Conservation (phyloP, 1,140 invertebrate genomes). For the Scaptomyza pallida region DNA sequence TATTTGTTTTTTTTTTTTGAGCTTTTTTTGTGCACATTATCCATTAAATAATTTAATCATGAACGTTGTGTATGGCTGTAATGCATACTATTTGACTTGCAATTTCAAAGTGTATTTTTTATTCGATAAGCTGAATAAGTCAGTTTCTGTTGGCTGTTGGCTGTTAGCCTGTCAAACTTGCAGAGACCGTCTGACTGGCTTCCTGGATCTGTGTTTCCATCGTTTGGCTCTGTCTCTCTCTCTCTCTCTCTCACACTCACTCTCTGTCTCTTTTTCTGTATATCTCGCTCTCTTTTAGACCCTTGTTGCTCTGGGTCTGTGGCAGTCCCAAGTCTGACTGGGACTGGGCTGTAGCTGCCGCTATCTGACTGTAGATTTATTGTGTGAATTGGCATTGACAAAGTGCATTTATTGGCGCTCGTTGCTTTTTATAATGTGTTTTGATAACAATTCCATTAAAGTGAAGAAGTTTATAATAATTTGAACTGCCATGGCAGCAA, state of each 20-base stretch:
- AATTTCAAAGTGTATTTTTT: neutral
- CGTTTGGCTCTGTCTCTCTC: neutral
- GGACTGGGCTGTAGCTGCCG: slow-evolving; percentile 27
- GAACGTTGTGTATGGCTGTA: neutral
- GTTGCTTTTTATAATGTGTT: slow-evolving; percentile 76
- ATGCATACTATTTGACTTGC: no score
- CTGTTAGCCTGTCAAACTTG: slow-evolving; percentile 54
- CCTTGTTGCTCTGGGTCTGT: neutral
- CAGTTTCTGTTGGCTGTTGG: no score
- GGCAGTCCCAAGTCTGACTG: neutral
- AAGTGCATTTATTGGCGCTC: slow-evolving; percentile 76
- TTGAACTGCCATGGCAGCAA: slow-evolving; percentile 41
- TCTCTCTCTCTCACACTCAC: neutral
- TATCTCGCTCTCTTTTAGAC: neutral
- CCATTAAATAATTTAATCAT: no score
- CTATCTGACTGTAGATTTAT: slow-evolving; percentile 78
- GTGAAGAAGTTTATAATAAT: slow-evolving; percentile 82
- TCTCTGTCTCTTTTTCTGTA: neutral
- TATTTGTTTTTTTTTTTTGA: no score
- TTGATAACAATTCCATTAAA: slow-evolving; percentile 82
- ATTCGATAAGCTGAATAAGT: slow-evolving; percentile 3
- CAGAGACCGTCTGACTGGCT: slow-evolving; percentile 43
- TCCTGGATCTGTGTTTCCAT: slow-evolving; percentile 38
- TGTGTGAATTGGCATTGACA: slow-evolving; percentile 81
- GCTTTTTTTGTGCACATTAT: no score